Conservation (phyloP, 1,140 invertebrate species). For the Branchinecta lindahli region DNA sequence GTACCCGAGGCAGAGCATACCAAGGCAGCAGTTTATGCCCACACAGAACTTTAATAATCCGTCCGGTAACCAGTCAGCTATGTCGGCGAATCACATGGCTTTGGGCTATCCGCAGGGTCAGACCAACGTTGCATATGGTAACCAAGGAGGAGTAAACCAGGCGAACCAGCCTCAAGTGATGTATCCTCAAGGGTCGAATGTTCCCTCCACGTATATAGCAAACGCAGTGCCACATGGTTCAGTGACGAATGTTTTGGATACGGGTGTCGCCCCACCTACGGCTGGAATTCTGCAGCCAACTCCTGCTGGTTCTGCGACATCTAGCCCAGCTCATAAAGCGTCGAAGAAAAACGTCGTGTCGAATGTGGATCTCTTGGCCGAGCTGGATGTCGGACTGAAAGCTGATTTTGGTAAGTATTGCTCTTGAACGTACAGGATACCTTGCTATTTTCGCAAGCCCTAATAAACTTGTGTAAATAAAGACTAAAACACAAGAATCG, state of each 20-base stretch:
- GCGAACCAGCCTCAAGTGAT: slow-evolving; percentile 12
- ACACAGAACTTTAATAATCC: too few species aligned
- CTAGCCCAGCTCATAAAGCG: background rate
- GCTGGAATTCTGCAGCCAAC: slow-evolving; percentile 10
- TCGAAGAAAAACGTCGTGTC: slow-evolving; percentile 25
- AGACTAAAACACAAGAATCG: too few species aligned
- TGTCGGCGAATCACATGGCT: too few species aligned
- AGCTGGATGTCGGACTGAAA: slow-evolving; percentile 45
- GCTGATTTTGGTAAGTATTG: background rate
- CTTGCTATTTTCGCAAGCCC: too few species aligned
- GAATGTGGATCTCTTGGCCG: slow-evolving; percentile 57
- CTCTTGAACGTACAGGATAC: background rate
- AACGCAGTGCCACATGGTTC: slow-evolving; percentile 17
- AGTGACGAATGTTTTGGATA: slow-evolving; percentile 14
- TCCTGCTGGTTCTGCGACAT: background rate
- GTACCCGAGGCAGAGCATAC: too few species aligned
- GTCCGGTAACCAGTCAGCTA: too few species aligned
- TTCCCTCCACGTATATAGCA: background rate
- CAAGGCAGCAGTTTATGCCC: too few species aligned
- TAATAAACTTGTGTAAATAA: slow-evolving; percentile 12
- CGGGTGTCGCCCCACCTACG: background rate
- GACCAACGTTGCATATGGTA: too few species aligned
- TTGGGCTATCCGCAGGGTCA: too few species aligned
- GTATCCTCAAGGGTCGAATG: slow-evolving; percentile 11
- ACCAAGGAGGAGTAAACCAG: too few species aligned